A percentile compares a stretch with the other conserved stretches of the same genome.
phyloP scores from a whole-genome alignment of 2,888 invertebrate species.

The Coenonympha glycerion region DNA sequence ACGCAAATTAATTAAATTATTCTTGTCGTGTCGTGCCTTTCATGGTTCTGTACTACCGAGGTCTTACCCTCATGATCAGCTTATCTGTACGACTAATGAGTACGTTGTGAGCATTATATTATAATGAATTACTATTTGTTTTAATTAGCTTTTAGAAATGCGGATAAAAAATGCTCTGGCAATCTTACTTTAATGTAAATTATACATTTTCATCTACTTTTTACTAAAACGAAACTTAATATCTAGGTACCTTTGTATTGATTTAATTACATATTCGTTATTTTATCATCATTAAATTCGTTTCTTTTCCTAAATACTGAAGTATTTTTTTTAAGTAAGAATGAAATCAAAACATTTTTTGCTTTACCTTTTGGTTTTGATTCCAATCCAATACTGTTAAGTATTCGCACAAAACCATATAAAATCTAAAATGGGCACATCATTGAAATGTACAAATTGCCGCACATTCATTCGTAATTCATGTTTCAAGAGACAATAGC shows the following conservation, averaged over 20 bases:
- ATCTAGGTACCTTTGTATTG: too few species aligned
- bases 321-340: too few species aligned
- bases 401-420: not conserved
- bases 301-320: too few species aligned
- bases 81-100: slow-evolving; percentile 23
- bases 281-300: too few species aligned
- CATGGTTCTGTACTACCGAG: slow-evolving; percentile 21
- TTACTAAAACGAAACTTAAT: too few species aligned
- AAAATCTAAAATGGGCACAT: slow-evolving; percentile 5
- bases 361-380: not conserved
- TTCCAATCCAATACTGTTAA: not conserved
- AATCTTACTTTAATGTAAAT: too few species aligned
- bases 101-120: slow-evolving; percentile 19
- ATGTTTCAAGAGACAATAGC: slow-evolving; percentile 7
- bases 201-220: not conserved
- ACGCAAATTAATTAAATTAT: slow-evolving; percentile 16
- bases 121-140: slow-evolving; percentile 6
- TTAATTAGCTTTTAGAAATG: slow-evolving; percentile 6
- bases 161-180: not conserved
- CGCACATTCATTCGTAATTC: not conserved
- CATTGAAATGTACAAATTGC: slow-evolving; percentile 8
- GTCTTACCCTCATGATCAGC: slow-evolving; percentile 21
- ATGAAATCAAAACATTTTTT: too few species aligned
- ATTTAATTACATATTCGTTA: too few species aligned
- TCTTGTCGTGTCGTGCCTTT: slow-evolving; percentile 18